Percentiles rank a stretch among this genome's conserved stretches.
phyloP scores from a whole-genome alignment of 1,140 invertebrate genomes.

The Tigriopus japonicus region DNA sequence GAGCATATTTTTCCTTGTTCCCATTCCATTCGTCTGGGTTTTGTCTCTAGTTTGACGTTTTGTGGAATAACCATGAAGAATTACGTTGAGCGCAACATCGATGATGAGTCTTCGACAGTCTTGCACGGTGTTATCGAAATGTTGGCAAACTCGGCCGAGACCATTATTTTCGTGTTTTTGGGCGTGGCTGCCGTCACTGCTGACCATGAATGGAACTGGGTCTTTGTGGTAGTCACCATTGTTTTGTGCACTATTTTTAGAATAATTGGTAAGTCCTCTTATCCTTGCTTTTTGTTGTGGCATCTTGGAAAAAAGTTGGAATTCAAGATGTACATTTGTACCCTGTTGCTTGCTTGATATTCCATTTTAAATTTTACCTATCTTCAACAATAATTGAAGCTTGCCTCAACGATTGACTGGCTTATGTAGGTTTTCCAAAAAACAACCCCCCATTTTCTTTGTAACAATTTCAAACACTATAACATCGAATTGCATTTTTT shows the following conservation, averaged over 20 bases:
- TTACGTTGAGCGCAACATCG: constrained; percentile 36
- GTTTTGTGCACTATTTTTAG: constrained; percentile 33
- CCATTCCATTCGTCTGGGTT: constrained; percentile 18
- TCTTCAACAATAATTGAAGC: too few species aligned
- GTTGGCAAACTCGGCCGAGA: constrained; percentile 32
- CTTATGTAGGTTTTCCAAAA: too few species aligned
- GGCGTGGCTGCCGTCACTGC: constrained; percentile 36
- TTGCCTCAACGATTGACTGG: too few species aligned
- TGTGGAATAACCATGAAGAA: constrained; percentile 37
- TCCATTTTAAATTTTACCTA: too few species aligned
- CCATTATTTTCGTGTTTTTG: constrained; percentile 42
- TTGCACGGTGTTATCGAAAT: constrained; percentile 38
- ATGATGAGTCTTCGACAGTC: constrained; percentile 33
- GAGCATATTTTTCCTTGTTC: too few species aligned
- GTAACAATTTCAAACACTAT: too few species aligned
- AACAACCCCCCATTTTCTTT: too few species aligned
- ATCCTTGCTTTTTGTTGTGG: background rate
- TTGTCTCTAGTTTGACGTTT: constrained; percentile 26
- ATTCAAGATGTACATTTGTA: too few species aligned
- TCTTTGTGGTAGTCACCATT: constrained; percentile 33
- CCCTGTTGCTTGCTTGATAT: too few species aligned
- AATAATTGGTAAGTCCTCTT: constrained; percentile 25
- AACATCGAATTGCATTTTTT: too few species aligned
- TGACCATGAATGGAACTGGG: constrained; percentile 32
- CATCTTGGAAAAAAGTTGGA: background rate